Evolutionary conservation across 53 echinoderm and acorn worm species (phyloP), one percentile per base, ranked within the genome.

Genomic region (Zoroaster sp.): DNA sequence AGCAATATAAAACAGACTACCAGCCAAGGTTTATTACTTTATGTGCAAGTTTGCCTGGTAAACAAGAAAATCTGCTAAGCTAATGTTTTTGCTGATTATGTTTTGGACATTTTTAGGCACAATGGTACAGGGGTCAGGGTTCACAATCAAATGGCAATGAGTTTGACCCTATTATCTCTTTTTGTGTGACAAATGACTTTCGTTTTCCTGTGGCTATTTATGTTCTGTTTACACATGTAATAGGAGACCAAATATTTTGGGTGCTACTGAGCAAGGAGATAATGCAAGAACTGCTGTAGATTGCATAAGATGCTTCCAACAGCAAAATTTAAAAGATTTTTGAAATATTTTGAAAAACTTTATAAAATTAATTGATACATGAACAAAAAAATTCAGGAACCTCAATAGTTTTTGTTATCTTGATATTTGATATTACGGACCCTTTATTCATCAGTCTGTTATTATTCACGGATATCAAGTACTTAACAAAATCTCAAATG

Each of bases 151-250:
- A 59, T 39, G 79, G 79, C 53, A 55, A 54, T 44, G 59, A 36
- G 36, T 55, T 79, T 55, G 52, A 55, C 79, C 79, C 28, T 32
- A 33, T 74, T 38, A 20, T 78, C 34, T 40, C 31, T 44, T 65
- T 65, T 80, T 66, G 65, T 38, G 66, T 68, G 42, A 43, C 31
- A 67, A 82, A 40, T 68, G 17, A 32, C 73, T 79, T 79, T 79
- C 79, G 39, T 37, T 79, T 79, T 79, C 23, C 31, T 36, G 55
- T 38, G 5, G 49, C 33, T 51, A 11, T 55, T n/a, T 55, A n/a
- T 79, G 79, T 59, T 59, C 1, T 55, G 59, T 30, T 35, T 21
- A 39, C 15, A 38, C 38, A 36, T 44, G 35, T 63, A 38, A 63
- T 21, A 63, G 37, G 71, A 36, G 55, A 35, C 47, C 6, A 9